phyloP scores from a whole-genome alignment of 2,113 vertebrate genomes.

The Ancistrus triradiatus region DNA sequence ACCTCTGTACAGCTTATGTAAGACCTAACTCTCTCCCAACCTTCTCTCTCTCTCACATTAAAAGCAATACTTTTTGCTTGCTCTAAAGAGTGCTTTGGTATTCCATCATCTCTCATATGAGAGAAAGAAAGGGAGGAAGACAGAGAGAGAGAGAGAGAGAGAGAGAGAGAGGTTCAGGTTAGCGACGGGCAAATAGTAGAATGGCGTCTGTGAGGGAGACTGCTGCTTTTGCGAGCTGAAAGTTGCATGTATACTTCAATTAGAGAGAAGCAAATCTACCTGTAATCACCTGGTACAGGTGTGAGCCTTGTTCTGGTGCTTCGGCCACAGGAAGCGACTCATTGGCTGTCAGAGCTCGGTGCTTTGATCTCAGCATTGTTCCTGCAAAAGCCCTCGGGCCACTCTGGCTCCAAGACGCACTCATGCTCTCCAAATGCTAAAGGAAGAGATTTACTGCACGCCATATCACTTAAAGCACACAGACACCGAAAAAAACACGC shows the following conservation, averaged over 20 bases:
- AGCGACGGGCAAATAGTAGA: slow-evolving; percentile 90
- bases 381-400: slow-evolving; percentile 60
- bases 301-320: slow-evolving; percentile 67
- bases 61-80: slow-evolving; percentile 16
- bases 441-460: slow-evolving; percentile 73
- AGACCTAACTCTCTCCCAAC: background rate
- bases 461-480: slow-evolving; percentile 55
- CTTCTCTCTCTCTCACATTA: background rate
- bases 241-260: slow-evolving; percentile 95
- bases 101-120: slow-evolving; percentile 10
- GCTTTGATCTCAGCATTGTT: slow-evolving; percentile 75
- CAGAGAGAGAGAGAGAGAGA: slow-evolving; percentile 20
- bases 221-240: slow-evolving; percentile 84
- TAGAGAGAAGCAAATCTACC: slow-evolving; percentile 85
- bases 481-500: slow-evolving; percentile 34
- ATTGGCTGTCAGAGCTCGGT: slow-evolving; percentile 76
- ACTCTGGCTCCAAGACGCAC: slow-evolving; percentile 50
- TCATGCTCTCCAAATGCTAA: slow-evolving; percentile 50
- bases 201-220: slow-evolving; percentile 85
- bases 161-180: too few relatives aligned
- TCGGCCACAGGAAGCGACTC: slow-evolving; percentile 79
- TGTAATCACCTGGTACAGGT: slow-evolving; percentile 94
- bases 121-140: slow-evolving; percentile 13
- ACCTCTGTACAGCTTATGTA: background rate
- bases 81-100: background rate